phyloP scores from a whole-genome alignment of 2,797 vertebrate genomes.

The Anniella stebbinsi region DNA sequence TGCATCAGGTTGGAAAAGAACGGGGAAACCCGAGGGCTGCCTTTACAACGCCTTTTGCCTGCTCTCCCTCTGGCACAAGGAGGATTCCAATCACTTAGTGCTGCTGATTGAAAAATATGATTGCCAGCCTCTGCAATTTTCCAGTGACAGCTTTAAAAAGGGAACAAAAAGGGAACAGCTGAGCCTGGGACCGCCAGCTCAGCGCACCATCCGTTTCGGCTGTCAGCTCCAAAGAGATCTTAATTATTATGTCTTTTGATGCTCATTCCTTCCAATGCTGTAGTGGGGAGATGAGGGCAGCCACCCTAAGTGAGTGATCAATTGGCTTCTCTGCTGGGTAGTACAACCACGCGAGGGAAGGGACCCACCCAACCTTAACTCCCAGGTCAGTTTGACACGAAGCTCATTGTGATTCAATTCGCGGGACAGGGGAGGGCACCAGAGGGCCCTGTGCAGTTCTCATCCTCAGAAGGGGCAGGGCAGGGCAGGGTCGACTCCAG shows the following conservation, averaged over 20 bases:
- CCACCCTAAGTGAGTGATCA: conserved; percentile 70
- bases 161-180: conserved; percentile 78
- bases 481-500: conserved; percentile 37
- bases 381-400: too few species aligned
- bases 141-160: conserved; percentile 77
- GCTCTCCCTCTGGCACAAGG: conserved; percentile 47
- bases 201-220: conserved; percentile 81
- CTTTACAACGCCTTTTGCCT: accelerated
- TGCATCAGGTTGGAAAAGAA: neutral
- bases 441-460: neutral
- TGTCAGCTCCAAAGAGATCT: conserved; percentile 85
- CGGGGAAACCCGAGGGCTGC: neutral
- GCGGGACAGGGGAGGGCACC: conserved; percentile 23
- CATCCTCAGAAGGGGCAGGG: neutral
- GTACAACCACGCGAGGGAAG: conserved; percentile 46
- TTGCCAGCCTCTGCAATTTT: conserved; percentile 79
- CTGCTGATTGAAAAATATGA: conserved; percentile 81
- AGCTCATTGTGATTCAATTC: too few species aligned
- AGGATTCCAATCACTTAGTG: conserved; percentile 86
- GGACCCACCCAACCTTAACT: neutral
- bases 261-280: conserved; percentile 76
- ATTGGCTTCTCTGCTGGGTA: conserved; percentile 53
- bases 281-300: conserved; percentile 68
- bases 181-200: conserved; percentile 80
- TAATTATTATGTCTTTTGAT: conserved; percentile 83